Conservation (phyloP, 2,888 invertebrate species). For the Drosophila lutescens region DNA sequence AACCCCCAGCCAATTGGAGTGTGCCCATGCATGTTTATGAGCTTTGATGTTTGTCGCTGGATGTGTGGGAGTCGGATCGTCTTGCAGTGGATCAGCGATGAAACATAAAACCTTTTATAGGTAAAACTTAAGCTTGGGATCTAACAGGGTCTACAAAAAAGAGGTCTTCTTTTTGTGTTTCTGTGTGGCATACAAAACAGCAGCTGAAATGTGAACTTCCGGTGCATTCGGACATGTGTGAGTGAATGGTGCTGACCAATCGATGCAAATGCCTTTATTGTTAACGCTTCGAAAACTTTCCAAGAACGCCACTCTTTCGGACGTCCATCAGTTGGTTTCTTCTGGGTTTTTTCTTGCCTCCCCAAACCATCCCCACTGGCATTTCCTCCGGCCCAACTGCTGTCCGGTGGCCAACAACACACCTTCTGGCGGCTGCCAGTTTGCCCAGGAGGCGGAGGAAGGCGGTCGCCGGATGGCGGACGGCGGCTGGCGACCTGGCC, state of each 20-base stretch:
- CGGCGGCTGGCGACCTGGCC: constrained; percentile 61
- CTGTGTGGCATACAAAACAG: constrained; percentile 27
- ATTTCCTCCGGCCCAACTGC: constrained; percentile 29
- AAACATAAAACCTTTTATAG: constrained; percentile 21
- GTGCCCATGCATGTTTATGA: constrained; percentile 67
- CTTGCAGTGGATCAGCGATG: constrained; percentile 27
- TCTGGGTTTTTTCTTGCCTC: neutral
- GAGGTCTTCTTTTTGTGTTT: constrained; percentile 4
- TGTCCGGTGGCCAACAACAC: constrained; percentile 66
- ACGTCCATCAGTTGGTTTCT: constrained; percentile 60
- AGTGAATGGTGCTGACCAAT: constrained; percentile 44
- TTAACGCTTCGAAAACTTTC: constrained; percentile 69
- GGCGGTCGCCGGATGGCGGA: constrained; percentile 25
- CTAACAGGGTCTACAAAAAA: constrained; percentile 6
- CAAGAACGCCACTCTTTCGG: constrained; percentile 60
- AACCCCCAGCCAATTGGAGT: constrained; percentile 14
- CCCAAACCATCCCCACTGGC: constrained; percentile 15
- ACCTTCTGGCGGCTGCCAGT: constrained; percentile 61
- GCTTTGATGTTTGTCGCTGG: constrained; percentile 39
- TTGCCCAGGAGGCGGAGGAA: constrained; percentile 25
- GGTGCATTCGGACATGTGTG: constrained; percentile 49
- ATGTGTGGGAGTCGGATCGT: constrained; percentile 39
- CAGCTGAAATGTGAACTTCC: constrained; percentile 48
- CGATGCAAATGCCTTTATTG: constrained; percentile 48
- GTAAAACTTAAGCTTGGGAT: constrained; percentile 20